These are phyloP conservation scores for Orchestia grillus DNA, from an alignment of 1,140 invertebrate genomes.

Conservation along the genomic window DNA sequence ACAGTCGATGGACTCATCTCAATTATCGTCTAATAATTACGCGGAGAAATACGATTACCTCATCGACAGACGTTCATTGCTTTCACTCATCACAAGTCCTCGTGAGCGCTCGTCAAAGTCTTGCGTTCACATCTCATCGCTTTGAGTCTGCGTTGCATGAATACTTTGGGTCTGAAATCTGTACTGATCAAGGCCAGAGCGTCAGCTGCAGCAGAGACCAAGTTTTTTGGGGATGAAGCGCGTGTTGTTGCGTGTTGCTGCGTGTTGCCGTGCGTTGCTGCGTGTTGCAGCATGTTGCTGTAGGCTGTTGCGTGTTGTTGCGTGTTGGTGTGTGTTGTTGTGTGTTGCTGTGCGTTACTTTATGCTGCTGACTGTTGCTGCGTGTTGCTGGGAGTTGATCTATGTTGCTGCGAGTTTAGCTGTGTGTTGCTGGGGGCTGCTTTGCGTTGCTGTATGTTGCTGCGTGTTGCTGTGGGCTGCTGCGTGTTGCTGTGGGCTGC, in stretches of 20 bases:
- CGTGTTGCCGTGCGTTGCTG: background rate
- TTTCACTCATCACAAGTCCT: background rate
- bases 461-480: too few species aligned
- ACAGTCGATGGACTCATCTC: background rate
- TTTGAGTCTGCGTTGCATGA: background rate
- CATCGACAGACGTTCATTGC: background rate
- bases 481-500: too few species aligned
- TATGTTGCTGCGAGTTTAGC: too few species aligned
- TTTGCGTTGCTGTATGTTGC: too few species aligned
- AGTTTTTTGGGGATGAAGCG: background rate
- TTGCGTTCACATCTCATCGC: background rate
- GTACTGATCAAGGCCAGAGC: background rate
- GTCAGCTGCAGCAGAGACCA: background rate
- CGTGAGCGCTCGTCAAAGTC: background rate
- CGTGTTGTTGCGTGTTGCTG: background rate
- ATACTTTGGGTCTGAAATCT: background rate
- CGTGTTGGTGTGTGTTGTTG: too few species aligned
- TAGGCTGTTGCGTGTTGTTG: too few species aligned
- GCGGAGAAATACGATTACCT: background rate
- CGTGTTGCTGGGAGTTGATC: too few species aligned
- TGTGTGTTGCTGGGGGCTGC: too few species aligned
- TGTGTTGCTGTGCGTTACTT: too few species aligned
- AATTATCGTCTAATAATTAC: background rate
- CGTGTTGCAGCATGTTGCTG: too few species aligned
- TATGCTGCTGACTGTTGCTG: too few species aligned